phyloP scores from a whole-genome alignment of 2,113 vertebrate species.

The Aleadryas rufinucha region DNA sequence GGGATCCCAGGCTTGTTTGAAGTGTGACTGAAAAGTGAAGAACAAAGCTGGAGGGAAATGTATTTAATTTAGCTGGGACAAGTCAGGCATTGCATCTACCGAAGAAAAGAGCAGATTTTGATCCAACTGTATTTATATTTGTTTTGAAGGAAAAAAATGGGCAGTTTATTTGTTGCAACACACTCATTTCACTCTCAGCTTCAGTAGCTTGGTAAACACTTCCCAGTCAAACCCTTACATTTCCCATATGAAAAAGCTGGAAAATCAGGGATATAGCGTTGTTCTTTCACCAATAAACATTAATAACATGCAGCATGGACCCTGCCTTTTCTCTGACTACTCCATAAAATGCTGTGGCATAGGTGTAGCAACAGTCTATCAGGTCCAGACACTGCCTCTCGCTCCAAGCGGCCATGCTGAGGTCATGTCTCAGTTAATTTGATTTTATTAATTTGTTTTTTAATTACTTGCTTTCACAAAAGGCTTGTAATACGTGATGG shows the following conservation, averaged over 20 bases:
- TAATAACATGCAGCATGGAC: not conserved
- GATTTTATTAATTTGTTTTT: not conserved
- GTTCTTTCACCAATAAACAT: not conserved
- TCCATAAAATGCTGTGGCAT: not conserved
- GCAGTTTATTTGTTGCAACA: not conserved
- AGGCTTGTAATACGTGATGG: accelerated
- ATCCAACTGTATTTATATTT: not conserved
- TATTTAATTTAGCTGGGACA: not conserved
- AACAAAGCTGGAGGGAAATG: not conserved
- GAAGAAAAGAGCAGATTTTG: not conserved
- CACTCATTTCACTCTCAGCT: accelerated
- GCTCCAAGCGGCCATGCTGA: accelerated
- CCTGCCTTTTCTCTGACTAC: not conserved
- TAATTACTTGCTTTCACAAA: not conserved
- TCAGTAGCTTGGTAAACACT: not conserved
- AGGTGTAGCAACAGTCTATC: not conserved
- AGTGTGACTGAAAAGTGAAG: not conserved
- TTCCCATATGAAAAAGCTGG: not conserved
- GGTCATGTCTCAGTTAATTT: not conserved
- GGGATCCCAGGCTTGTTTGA: not conserved
- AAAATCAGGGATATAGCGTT: not conserved
- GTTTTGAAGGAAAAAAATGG: not conserved
- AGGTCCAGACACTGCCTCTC: not conserved
- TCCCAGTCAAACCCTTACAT: not conserved
- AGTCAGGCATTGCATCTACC: not conserved